phyloP scores from a whole-genome alignment of 1,140 invertebrate genomes.

The Solenopsis invicta region DNA sequence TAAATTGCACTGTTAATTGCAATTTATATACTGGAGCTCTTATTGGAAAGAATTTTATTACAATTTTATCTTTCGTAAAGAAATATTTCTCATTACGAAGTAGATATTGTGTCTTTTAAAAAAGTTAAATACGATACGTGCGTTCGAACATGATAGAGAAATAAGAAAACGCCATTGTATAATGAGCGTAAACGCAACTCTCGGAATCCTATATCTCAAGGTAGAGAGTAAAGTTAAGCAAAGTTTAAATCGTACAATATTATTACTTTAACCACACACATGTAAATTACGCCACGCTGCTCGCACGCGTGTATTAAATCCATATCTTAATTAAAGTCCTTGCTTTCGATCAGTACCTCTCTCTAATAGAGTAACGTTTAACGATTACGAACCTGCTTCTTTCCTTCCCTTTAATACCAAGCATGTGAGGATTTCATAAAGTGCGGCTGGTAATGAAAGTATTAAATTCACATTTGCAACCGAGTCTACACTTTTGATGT shows the following conservation, averaged over 20 bases:
- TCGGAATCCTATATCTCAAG: not conserved
- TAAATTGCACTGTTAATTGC: not conserved
- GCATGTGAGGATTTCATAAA: slow-evolving; percentile 42
- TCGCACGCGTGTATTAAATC: slow-evolving; percentile 16
- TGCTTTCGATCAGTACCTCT: slow-evolving; percentile 36
- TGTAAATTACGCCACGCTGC: not conserved
- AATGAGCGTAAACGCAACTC: not conserved
- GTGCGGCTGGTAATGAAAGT: slow-evolving; percentile 35
- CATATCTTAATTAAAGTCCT: slow-evolving; percentile 40
- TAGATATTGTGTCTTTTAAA: not conserved
- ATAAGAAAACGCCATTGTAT: not conserved
- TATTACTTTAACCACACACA: not conserved
- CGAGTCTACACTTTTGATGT: slow-evolving; percentile 14
- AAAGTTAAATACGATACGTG: not conserved
- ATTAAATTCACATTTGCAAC: slow-evolving; percentile 50
- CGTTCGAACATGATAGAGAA: not conserved
- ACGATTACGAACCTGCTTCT: slow-evolving; percentile 24
- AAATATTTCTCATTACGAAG: slow-evolving; percentile 6
- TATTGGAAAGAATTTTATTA: not conserved
- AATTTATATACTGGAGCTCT: not conserved
- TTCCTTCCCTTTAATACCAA: slow-evolving; percentile 22
- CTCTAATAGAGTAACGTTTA: slow-evolving; percentile 30
- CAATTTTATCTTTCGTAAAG: not conserved
- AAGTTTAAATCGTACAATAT: not conserved
- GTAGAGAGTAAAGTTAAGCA: slow-evolving; percentile 1